phyloP scores from a whole-genome alignment of 2,888 invertebrate species.

The Himalopsyche japonica region DNA sequence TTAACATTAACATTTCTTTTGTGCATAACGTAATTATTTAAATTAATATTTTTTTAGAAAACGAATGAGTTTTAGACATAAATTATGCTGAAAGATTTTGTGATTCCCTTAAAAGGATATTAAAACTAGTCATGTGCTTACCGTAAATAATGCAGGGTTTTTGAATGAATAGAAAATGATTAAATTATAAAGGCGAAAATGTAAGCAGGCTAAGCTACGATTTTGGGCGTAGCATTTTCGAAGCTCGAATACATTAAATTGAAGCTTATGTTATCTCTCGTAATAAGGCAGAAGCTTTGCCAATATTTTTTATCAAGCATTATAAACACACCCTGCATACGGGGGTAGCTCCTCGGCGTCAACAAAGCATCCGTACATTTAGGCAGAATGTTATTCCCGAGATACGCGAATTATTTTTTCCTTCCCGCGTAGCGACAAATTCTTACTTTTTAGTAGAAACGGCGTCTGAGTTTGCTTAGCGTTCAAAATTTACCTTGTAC shows the following conservation, averaged over 20 bases:
- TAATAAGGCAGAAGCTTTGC: not conserved
- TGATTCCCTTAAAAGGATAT: no score
- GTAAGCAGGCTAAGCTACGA: no score
- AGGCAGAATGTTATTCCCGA: not conserved
- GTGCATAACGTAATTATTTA: no score
- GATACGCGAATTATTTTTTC: not conserved
- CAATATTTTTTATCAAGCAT: not conserved
- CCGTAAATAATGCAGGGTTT: no score
- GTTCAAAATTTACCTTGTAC: not conserved
- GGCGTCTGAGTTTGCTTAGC: not conserved
- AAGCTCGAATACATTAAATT: not conserved
- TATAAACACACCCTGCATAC: not conserved
- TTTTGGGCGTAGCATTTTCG: no score
- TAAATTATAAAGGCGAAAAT: no score
- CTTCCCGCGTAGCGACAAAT: not conserved
- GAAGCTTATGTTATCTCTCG: not conserved
- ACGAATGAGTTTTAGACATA: no score
- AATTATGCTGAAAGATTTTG: no score
- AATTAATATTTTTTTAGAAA: no score
- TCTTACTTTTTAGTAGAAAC: not conserved
- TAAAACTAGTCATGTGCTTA: no score
- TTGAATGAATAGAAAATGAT: no score
- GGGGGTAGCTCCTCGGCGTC: not conserved
- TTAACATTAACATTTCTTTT: no score
- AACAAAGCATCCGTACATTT: not conserved